Evolutionary conservation across 2,888 invertebrate genomes (phyloP), one percentile per base, ranked within the genome.

Genomic region (Rhamnusium bicolor): DNA sequence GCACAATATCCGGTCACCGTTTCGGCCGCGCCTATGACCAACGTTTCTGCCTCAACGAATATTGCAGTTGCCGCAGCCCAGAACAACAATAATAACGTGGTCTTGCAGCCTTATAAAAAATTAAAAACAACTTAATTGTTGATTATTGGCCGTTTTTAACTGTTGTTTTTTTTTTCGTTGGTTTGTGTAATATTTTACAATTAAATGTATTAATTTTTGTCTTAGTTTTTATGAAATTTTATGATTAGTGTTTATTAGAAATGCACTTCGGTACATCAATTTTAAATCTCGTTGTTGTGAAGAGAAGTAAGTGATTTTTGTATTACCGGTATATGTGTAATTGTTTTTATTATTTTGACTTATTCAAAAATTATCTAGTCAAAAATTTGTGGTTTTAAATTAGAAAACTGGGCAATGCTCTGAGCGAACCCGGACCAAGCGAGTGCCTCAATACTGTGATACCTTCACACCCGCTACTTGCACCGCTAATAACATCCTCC

Each of bases 61-160:
- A 82, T 82, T 21, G 81, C 81, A 32, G 80, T 82, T 12, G 82
- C 86, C n/a, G 84, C 90, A 82, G 90, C 90, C 21, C 85, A 86
- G 51, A 84, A 87, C 67, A 87, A 88, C 81, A 89, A 89, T 81
- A 89, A 88, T 79, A 89, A 89, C 79, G 88, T 88, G 79, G 90
- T 92, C 19, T 91, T 94, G 86, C 95, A 95, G 87, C 96, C 96
- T 72, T 96, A 95, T 89, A 96, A 96, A 90, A 96, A 96, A 90
- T 94, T 96, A 93, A 96, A 96, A 90, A 96, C 96, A 84, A 95
- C 94, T 87, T 94, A 94, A 90, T 74, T 46, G 62, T 51, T 16
- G 46, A 29, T 56, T 19, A 10, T 74, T 68, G 27, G 24, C 51
- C 65, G 46, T 69, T 72, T 60, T 70, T 51, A 66, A 56, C n/a